Evolutionary conservation across 2,888 invertebrate genomes (phyloP).

Genomic region (Pachymerium ferrugineum): DNA sequence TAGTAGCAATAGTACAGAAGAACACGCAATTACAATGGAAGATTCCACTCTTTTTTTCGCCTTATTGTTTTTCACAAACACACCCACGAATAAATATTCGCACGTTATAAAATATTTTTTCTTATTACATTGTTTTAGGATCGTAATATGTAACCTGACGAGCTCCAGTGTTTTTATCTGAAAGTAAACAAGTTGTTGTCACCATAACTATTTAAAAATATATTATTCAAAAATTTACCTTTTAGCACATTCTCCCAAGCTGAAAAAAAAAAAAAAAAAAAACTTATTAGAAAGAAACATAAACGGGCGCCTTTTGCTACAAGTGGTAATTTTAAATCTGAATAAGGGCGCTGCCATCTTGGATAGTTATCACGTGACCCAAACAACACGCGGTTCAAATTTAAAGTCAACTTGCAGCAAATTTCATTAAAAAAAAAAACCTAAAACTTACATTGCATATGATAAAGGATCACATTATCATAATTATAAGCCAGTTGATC

Average conservation of each 20-base stretch:
- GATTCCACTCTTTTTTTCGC: neutral
- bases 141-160: neutral
- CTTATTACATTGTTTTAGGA: neutral
- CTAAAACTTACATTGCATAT: neutral
- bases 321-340: too few species aligned
- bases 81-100: neutral
- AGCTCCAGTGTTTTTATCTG: neutral
- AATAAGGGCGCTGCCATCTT: too few species aligned
- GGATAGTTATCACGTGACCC: too few species aligned
- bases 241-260: constrained; percentile 33
- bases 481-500: constrained; percentile 2
- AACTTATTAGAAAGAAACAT: too few species aligned
- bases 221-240: neutral
- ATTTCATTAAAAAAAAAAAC: constrained; percentile 25
- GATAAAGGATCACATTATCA: constrained; percentile 18
- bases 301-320: too few species aligned
- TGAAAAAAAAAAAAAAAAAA: constrained; percentile 22
- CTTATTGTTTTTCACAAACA: neutral
- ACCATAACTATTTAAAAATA: neutral
- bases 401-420: neutral
- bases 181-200: too few species aligned
- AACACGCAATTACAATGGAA: too few species aligned
- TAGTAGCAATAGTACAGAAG: too few species aligned
- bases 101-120: neutral
- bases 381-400: too few species aligned